Evolutionary conservation across 1,140 invertebrate genomes (phyloP), one percentile per base, ranked within the genome.

Genomic region (Papilio xuthus): DNA sequence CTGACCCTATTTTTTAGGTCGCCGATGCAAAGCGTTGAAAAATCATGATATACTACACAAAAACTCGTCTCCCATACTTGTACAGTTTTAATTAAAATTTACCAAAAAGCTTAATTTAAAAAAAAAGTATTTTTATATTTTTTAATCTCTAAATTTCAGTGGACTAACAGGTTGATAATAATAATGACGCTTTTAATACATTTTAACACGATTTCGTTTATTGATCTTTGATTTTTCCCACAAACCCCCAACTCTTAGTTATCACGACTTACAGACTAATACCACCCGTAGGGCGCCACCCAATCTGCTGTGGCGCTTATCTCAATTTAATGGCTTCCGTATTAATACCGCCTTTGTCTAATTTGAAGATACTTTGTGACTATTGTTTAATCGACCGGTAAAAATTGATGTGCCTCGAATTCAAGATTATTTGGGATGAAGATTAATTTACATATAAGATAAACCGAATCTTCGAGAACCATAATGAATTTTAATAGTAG

Each of bases 291-390:
- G 92, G 92, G 90, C 88, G 85, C 86, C 88, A 85, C 89, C 90
- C 92, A 92, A 93, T 93, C 90, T 93, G 92, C 89, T 91, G 83
- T 84, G 85, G 82, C 88, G 89, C 91, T 92, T 93, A 93, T 93
- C 92, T 93, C 91, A 92, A 93, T 93, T 93, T 93, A 92, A 93
- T 93, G 91, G 91, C 88, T 89, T 91, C 89, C 89, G 89, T 92
- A 92, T 92, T 93, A 92, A 92, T 93, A 90, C 92, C 87, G 92
- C 86, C 89, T 92, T 93, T 92, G 90, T 92, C 90, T 92, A 92
- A 93, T 93, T 93, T 90, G 84, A 88, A 86, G 85, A 89, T 91
- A 85, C 88, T 89, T 80, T 81, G 86, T 74, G 84, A 83, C 84
- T 81, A 88, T 89, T 92, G 89, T 89, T 90, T 86, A 92, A 92